Conservation (phyloP, 2,797 vertebrate species). For the Octomys mimax region DNA sequence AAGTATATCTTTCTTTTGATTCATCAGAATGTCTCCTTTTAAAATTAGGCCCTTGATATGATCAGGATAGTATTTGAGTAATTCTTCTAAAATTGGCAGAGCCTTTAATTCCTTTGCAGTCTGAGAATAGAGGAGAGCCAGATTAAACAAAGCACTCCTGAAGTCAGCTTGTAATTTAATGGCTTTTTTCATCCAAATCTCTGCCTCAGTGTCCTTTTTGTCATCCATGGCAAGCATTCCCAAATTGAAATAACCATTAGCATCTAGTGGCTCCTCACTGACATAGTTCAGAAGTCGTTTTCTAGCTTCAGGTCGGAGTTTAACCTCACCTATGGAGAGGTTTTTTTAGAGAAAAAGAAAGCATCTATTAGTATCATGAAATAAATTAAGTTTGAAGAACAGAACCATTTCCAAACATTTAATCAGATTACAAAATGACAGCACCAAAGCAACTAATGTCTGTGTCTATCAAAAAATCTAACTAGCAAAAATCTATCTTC, state of each 20-base stretch:
- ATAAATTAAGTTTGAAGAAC: conserved; percentile 17
- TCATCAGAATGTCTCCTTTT: conserved; percentile 99
- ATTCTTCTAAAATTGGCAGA: conserved; percentile 94
- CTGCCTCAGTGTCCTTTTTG: conserved; percentile 94
- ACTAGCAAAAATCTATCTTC: conserved; percentile 4
- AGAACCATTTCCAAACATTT: conserved; percentile 44
- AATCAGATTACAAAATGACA: conserved; percentile 39
- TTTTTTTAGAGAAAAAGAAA: not conserved
- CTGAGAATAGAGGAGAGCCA: conserved; percentile 97
- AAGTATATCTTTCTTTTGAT: conserved; percentile 96
- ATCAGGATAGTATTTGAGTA: conserved; percentile 95
- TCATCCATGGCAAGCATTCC: conserved; percentile 99
- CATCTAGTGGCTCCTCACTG: conserved; percentile 96
- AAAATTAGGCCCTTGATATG: conserved; percentile 98
- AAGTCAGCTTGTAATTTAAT: conserved; percentile 95
- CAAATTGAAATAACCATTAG: conserved; percentile 99
- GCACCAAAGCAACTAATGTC: conserved; percentile 14
- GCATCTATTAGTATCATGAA: conserved; percentile 13
- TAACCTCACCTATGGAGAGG: conserved; percentile 92
- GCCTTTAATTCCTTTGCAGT: conserved; percentile 95
- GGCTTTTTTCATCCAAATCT: conserved; percentile 98
- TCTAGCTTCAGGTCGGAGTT: conserved; percentile 96
- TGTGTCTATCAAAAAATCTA: not conserved
- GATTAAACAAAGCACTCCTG: conserved; percentile 97
- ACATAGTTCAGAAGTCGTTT: conserved; percentile 96